Percentiles rank a stretch among this genome's conserved stretches.
Evolutionary conservation across 1,140 invertebrate genomes (phyloP).

Genomic region (Bemisia tabaci): DNA sequence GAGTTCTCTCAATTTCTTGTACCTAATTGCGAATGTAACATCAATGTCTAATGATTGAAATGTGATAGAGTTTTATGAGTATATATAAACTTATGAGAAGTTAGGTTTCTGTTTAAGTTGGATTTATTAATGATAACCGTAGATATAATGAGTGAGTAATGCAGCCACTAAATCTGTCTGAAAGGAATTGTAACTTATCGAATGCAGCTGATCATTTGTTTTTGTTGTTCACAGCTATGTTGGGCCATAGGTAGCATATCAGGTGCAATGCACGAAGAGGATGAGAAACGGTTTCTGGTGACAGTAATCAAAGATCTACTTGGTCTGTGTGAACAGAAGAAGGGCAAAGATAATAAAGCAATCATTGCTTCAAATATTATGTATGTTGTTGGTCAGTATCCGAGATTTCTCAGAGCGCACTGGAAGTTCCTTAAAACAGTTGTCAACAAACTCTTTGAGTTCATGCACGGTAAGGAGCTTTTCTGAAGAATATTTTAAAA

Average conservation of each 20-base stretch:
- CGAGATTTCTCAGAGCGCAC: constrained; percentile 94
- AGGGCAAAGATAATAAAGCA: constrained; percentile 99
- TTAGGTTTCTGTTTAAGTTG: too few relatives aligned
- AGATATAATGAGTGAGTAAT: too few relatives aligned
- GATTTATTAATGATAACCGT: too few relatives aligned
- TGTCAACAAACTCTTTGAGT: constrained; percentile 99
- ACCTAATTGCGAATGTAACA: too few relatives aligned
- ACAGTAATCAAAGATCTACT: constrained; percentile 98
- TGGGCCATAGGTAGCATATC: constrained; percentile 99
- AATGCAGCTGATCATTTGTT: too few relatives aligned
- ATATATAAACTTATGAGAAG: too few relatives aligned
- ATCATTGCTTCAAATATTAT: constrained; percentile 99
- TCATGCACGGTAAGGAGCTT: constrained; percentile 79
- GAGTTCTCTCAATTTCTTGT: too few relatives aligned
- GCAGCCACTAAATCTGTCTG: too few relatives aligned
- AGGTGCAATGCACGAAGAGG: constrained; percentile 97
- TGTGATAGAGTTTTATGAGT: too few relatives aligned
- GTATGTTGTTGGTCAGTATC: constrained; percentile 99
- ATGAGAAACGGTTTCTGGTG: constrained; percentile 97
- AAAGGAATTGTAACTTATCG: too few relatives aligned
- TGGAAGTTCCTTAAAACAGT: constrained; percentile 99
- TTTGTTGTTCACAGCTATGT: constrained; percentile 49
- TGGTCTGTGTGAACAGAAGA: constrained; percentile 96
- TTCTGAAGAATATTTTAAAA: background rate
- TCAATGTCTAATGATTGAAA: too few relatives aligned